These are phyloP conservation scores for Oxyruncus cristatus DNA, from an alignment of 2,113 vertebrate genomes.

Conservation along the genomic window DNA sequence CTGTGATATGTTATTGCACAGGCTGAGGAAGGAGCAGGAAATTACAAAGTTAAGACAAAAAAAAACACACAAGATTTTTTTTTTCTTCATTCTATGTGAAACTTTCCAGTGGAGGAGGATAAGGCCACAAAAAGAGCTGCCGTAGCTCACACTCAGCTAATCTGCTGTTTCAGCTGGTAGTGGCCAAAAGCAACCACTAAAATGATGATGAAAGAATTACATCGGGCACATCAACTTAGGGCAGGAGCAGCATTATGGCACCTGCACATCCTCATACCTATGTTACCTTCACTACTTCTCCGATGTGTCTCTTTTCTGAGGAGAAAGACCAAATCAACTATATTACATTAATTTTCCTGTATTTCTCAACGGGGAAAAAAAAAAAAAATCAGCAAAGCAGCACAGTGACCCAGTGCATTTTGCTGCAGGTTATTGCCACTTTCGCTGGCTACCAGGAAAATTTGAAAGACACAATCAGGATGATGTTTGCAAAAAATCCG, in stretches of 20 bases:
- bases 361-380: neutral
- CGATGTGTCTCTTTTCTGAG: neutral
- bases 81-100: neutral
- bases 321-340: neutral
- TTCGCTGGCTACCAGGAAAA: neutral
- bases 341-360: no score
- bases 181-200: neutral
- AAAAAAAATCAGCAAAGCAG: neutral
- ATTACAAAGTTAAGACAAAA: constrained; percentile 20
- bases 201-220: neutral
- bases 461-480: neutral
- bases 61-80: neutral
- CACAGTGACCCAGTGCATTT: accelerated
- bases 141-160: neutral
- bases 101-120: neutral
- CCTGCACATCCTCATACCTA: neutral
- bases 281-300: accelerated
- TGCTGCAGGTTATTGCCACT: neutral
- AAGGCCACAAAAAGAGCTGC: neutral
- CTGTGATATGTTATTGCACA: constrained; percentile 17
- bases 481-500: no score
- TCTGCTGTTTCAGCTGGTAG: neutral
- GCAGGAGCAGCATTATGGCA: neutral
- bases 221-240: neutral
- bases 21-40: constrained; percentile 22